These are phyloP conservation scores for Galaxias olidus DNA, from an alignment of 2,797 vertebrate genomes.

Conservation along the genomic window DNA sequence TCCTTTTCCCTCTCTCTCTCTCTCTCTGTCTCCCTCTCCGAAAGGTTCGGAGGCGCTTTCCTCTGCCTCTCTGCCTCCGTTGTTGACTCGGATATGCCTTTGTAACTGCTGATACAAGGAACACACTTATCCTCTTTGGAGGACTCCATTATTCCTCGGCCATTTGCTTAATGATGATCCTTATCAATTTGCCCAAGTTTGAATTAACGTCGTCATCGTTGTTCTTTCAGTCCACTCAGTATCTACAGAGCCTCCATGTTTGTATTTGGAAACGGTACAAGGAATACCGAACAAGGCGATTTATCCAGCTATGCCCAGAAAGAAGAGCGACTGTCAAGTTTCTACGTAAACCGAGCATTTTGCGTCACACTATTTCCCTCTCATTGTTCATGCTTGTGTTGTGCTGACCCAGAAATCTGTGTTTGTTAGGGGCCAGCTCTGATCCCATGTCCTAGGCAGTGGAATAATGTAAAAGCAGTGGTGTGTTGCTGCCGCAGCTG, in stretches of 20 bases:
- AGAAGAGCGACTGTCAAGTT: too few relatives aligned
- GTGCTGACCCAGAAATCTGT: slow-evolving; percentile 69
- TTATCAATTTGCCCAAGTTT: slow-evolving; percentile 39
- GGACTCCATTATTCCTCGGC: slow-evolving; percentile 26
- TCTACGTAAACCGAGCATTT: slow-evolving; percentile 14
- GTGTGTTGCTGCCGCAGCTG: slow-evolving; percentile 71
- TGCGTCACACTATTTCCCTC: slow-evolving; percentile 27
- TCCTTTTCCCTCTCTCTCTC: neutral
- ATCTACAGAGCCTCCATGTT: slow-evolving; percentile 14
- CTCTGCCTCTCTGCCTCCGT: slow-evolving; percentile 1
- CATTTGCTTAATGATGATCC: slow-evolving; percentile 43
- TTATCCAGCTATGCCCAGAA: too few relatives aligned
- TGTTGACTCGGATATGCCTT: slow-evolving; percentile 42
- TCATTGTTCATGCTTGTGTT: slow-evolving; percentile 67
- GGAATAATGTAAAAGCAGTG: slow-evolving; percentile 75
- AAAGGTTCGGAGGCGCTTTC: neutral
- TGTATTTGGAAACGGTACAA: slow-evolving; percentile 1
- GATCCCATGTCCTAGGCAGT: slow-evolving; percentile 62
- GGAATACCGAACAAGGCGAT: too few relatives aligned
- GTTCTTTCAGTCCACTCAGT: slow-evolving; percentile 40
- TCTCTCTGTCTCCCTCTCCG: neutral
- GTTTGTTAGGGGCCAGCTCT: slow-evolving; percentile 64
- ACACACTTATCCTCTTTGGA: slow-evolving; percentile 36
- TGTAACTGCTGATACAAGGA: slow-evolving; percentile 52
- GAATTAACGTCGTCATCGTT: slow-evolving; percentile 37